A percentile compares a stretch with the other conserved stretches of the same genome.
Evolutionary conservation across 2,888 invertebrate genomes (phyloP).

Genomic region (Bembecia ichneumoniformis): DNA sequence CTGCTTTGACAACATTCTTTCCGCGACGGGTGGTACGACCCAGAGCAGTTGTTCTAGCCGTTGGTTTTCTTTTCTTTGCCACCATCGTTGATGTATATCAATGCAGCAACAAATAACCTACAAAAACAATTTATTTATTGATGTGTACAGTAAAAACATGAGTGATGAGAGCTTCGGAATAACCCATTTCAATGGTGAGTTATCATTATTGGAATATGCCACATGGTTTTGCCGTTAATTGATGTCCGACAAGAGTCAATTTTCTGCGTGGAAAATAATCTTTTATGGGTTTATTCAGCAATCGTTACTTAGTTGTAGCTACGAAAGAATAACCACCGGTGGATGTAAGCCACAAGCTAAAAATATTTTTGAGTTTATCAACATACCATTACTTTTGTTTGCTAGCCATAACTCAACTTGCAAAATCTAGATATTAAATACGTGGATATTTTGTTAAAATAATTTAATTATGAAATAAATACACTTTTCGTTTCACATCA

Average conservation of each 20-base stretch:
- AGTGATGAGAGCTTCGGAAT: conserved; percentile 16
- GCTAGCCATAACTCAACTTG: not conserved
- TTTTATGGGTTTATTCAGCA: too few species aligned
- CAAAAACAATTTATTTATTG: conserved; percentile 15
- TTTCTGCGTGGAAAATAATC: too few species aligned
- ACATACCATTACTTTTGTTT: not conserved
- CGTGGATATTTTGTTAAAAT: not conserved
- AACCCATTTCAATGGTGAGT: conserved; percentile 52
- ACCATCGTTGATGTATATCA: conserved; percentile 40
- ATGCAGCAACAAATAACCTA: conserved; percentile 38
- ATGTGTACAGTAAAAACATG: conserved; percentile 10
- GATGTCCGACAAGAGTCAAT: too few species aligned
- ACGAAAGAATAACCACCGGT: conserved; percentile 43
- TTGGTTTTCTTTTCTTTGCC: conserved; percentile 61
- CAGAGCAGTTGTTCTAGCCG: conserved; percentile 31
- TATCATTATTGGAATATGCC: conserved; percentile 32
- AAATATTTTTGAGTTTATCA: not conserved
- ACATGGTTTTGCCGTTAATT: conserved; percentile 25
- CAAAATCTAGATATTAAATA: not conserved
- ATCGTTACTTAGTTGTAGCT: not conserved
- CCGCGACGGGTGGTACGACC: conserved; percentile 52
- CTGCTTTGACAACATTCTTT: conserved; percentile 35
- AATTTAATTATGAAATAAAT: too few species aligned
- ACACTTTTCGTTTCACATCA: too few species aligned
- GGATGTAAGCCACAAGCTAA: conserved; percentile 12